Base-by-base conservation (phyloP, 1,140 invertebrate genomes). In the Ips nitidus region DNA sequence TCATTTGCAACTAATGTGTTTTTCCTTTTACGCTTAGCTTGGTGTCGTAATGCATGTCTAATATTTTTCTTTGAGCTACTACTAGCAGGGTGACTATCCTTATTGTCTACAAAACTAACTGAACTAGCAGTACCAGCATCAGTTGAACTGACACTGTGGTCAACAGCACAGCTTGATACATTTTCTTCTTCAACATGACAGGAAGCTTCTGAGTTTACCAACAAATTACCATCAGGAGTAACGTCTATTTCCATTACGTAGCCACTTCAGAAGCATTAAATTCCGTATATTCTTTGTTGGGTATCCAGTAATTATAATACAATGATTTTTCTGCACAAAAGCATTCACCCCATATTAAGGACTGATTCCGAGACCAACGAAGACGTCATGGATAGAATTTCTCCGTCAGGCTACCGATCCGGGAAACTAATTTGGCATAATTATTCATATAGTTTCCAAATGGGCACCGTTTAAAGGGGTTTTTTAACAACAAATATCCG, bases 1-100 rank as follows among this genome's bases (percentile, higher is more conserved):
- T 87, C 89, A 59, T 86, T 86, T 6, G 90, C 90, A 74, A 90
- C 88, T 22, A 22, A 22, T 38, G 87, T 89, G 7, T 88, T 89
- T 75, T 91, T 92, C 82, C 92, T 91, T 75, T 89, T 85, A 73
- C 91, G 81, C 73, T 91, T 92, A 22, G 90, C 91, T 77, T 93
- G 91, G 80, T 93, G 91, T 75, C 89, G 85, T 67, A 91, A 74
- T 61, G 88, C 88, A 82, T 90, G 88, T 77, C 90, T 90, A 55
- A 89, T 86, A 8, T 87, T 86, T 78, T 87, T 87, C 77, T 76
- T 79, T 22, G 22, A 22, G 63, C 55, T 79, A 56, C 63, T 69
- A 60, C 50, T 64, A 50, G 59, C 71, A 50, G 70, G 41, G 59
- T 60, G 52, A 36, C 41, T 38, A 39, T 63, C 61, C 37, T 60